These are phyloP conservation scores for Agrotis segetum DNA, from an alignment of 2,888 invertebrate genomes.

Conservation along the genomic window DNA sequence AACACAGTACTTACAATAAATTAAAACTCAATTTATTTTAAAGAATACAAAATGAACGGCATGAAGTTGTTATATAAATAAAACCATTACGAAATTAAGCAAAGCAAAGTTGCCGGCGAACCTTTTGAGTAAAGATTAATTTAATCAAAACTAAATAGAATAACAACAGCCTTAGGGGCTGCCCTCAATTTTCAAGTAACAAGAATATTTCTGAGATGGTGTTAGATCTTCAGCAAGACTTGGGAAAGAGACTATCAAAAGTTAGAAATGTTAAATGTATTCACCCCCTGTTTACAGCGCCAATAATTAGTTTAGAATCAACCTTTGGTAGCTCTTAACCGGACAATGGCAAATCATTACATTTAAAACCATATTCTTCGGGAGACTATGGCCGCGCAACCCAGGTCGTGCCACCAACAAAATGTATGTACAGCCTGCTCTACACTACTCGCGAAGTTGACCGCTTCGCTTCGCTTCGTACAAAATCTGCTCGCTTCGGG, in stretches of 20 bases:
- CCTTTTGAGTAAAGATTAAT: slow-evolving; percentile 72
- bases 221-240: background rate
- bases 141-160: slow-evolving; percentile 77
- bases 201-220: slow-evolving; percentile 34
- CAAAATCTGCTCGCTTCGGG: no score
- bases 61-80: slow-evolving; percentile 31
- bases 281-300: background rate
- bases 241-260: background rate
- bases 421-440: no score
- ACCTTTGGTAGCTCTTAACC: no score
- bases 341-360: no score
- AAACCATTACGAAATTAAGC: slow-evolving; percentile 60
- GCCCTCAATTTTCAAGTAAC: slow-evolving; percentile 35
- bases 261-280: background rate
- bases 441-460: no score
- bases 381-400: no score
- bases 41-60: slow-evolving; percentile 19
- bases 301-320: no score
- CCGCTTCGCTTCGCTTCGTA: no score
- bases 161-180: slow-evolving; percentile 62
- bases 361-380: no score
- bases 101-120: slow-evolving; percentile 54
- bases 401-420: no score
- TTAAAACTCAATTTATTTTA: slow-evolving; percentile 13
- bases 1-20: background rate